These are phyloP conservation scores for Clarias macrocephalus DNA, from an alignment of 2,113 vertebrate species.

Conservation along the genomic window DNA sequence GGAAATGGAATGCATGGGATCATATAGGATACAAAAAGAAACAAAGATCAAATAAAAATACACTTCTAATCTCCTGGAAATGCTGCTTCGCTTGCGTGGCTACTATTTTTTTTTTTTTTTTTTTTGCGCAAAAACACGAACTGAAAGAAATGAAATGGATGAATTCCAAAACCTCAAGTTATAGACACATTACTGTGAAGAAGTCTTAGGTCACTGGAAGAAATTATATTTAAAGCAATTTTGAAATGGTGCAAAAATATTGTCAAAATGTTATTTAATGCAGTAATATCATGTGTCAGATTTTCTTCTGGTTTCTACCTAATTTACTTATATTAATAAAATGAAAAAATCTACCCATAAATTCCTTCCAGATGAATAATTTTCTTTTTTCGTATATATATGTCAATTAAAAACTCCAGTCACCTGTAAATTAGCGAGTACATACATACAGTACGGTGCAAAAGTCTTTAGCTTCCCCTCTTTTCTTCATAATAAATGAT, in stretches of 20 bases:
- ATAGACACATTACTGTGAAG: not conserved
- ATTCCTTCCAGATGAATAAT: not conserved
- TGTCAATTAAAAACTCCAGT: not conserved
- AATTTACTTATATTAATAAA: not conserved
- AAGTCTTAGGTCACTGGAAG: not conserved
- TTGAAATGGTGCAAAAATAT: not conserved
- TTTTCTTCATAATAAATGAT: too few species aligned
- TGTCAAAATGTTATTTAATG: not conserved
- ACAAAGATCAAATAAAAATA: not conserved
- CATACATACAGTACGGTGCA: too few species aligned
- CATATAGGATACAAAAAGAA: not conserved
- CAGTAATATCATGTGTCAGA: too few species aligned
- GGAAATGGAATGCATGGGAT: not conserved
- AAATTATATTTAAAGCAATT: not conserved
- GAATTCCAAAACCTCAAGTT: not conserved
- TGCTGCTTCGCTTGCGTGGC: not conserved
- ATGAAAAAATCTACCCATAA: not conserved
- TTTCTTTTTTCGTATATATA: not conserved
- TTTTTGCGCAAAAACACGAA: not conserved
- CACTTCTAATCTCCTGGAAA: not conserved
- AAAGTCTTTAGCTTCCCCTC: too few species aligned
- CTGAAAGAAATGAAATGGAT: too few species aligned
- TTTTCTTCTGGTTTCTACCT: not conserved
- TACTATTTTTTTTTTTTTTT: not conserved
- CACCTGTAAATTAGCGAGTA: too few species aligned